These are phyloP conservation scores for Pygoscelis adeliae DNA, from an alignment of 2,113 vertebrate species.

Conservation along the genomic window DNA sequence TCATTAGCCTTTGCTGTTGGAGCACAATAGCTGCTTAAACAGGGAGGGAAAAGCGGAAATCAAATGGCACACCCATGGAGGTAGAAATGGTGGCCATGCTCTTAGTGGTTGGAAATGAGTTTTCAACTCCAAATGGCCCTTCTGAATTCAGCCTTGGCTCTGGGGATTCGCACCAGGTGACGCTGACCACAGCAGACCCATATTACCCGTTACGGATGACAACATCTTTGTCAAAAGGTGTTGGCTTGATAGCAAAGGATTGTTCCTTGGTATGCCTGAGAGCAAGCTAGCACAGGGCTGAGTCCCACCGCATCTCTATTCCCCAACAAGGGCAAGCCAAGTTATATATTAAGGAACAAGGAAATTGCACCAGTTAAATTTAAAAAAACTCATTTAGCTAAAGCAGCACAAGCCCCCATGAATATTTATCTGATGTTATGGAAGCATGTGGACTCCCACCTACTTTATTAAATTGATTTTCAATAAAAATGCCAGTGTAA, in stretches of 20 bases:
- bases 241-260: background rate
- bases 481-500: slow-evolving; percentile 59
- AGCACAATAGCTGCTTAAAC: background rate
- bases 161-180: background rate
- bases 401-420: slow-evolving; percentile 34
- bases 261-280: background rate
- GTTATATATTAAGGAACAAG: slow-evolving; percentile 18
- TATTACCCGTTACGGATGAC: background rate
- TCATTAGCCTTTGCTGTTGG: background rate
- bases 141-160: background rate
- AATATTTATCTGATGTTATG: slow-evolving; percentile 64
- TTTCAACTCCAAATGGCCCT: background rate
- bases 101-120: background rate
- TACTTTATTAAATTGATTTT: slow-evolving; percentile 70
- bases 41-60: background rate
- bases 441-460: slow-evolving; percentile 47
- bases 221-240: background rate
- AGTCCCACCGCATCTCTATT: background rate
- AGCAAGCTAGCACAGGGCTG: background rate
- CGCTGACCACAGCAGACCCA: background rate
- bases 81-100: background rate
- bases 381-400: slow-evolving; percentile 50
- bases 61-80: background rate
- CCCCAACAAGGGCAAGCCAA: background rate
- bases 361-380: slow-evolving; percentile 51